These are phyloP conservation scores for Burhinus oedicnemus DNA, from an alignment of 2,113 vertebrate species.

Conservation along the genomic window DNA sequence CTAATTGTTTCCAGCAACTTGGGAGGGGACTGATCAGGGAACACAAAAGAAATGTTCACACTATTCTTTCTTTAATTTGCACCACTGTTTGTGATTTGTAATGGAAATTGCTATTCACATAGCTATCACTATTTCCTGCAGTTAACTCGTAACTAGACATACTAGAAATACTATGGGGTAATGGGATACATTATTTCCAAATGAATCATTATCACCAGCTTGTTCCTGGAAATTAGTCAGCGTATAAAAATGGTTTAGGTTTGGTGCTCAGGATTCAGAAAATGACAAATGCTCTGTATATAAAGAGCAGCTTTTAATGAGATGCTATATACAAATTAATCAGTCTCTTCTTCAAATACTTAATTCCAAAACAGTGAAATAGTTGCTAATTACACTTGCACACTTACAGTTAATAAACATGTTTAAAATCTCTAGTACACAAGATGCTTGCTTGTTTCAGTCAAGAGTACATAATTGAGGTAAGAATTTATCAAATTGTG, in stretches of 20 bases:
- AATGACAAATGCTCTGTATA: neutral
- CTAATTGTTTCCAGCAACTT: neutral
- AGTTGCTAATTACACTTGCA: neutral
- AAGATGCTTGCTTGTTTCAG: neutral
- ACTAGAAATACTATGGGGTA: neutral
- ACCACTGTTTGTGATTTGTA: neutral
- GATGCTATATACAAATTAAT: neutral
- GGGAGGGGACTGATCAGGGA: neutral
- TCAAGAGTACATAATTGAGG: neutral
- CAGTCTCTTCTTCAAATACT: neutral
- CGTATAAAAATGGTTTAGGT: neutral
- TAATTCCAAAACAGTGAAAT: neutral
- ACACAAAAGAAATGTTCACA: neutral
- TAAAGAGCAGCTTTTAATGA: constrained; percentile 9
- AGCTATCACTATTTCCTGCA: neutral
- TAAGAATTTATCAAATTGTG: neutral
- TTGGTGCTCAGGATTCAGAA: neutral
- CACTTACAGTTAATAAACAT: neutral
- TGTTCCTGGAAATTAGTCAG: neutral
- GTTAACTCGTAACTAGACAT: neutral
- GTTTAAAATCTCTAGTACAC: neutral
- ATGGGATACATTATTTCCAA: neutral
- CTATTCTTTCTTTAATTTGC: neutral
- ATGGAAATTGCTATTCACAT: neutral
- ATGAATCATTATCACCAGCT: neutral